Base-by-base conservation (phyloP, 2,797 vertebrate genomes). In the Mastacembelus armatus region DNA sequence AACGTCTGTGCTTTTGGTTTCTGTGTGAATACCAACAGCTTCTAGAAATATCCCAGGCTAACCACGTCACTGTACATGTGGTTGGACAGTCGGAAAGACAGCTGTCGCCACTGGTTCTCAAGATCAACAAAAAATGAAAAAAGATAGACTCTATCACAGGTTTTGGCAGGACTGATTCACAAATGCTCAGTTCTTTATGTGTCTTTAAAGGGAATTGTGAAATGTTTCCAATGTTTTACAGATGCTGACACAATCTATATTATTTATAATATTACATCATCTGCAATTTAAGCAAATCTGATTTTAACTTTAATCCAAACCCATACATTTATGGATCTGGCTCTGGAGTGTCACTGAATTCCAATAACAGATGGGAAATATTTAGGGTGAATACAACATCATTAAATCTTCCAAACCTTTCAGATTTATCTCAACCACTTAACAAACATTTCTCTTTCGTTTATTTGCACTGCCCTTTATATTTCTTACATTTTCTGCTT, bases 11-110 rank as follows among this genome's bases (percentile, higher is more conserved):
- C 73, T 85, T 89, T 85, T 64, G 78, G 80, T 80, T 88, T 85
- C 66, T 71, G 76, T 74, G 75, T 74, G 80, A 88, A 84, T 71
- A 84, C 80, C 81, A 45, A 63, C 73, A 70, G 75, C 59, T 76
- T 87, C 86, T 84, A 75, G 86, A 89, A 89, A 87, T 85, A 89
- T 78, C 78, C 67, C 35, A 0, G 42, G 42, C 74, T 70, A 78
- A 84, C 87, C 56, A 71, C 52, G 65, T 71, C 75, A 78, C 76
- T 62, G 77, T 80, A 49, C 30, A 33, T 84, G 81, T 87, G 85
- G 85, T 84, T 7, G 71, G 44, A 65, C 62, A 61, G 69, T 74
- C 66, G 45, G 81, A 86, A 87, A 83, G 86, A 84, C 75, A 78
- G 60, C 84, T 82, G 76, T 75, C 76, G 51, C 80, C 79, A 68